Base-by-base conservation (phyloP, 2,888 invertebrate species). In the Neoitamus cyanurus region DNA sequence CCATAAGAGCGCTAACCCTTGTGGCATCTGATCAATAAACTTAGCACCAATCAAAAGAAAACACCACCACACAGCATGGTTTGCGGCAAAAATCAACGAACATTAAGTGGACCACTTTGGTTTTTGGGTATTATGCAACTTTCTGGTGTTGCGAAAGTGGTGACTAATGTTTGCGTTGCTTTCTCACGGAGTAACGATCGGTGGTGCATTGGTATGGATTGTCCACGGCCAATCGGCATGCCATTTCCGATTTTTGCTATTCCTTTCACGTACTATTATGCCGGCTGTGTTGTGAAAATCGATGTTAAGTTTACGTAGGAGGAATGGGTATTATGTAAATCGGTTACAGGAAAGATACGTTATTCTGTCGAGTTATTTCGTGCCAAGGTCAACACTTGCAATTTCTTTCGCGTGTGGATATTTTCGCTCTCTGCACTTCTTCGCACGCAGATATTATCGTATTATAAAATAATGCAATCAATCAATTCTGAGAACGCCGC, bases 221-320 rank as follows among this genome's bases (percentile, higher is more conserved):
- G 6, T 58, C 58, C 58, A 2, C 58, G 58, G 48, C 20, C 20
- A 58, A 25, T 58, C 58, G 58, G 58, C 20, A 7, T 20, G 73
- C 36, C 58, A 58, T 58, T 58, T 58, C 58, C 31, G 73, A 73
- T 34, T 73, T 73, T 73, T 9, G 36, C 73, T 7, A 73, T 73
- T 73, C 73, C 73, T 73, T 73, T 73, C 73, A 73, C 73, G 73
- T 73, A 34, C 6, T 72, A n/a, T 36, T 36, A 20, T 36, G 37
- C 20, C 37, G 73, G 31, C 36, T 73, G 31, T 20, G 34, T 34
- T 73, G 31, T 20, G 34, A 15, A 73, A 73, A 73, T 31, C 73
- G 9, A 13, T 20, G 20, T 36, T 20, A 34, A 36, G 20, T 11
- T 36, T 15, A 36, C 15, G 73, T 36, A 73, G 73, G 73, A 20